These are phyloP conservation scores for Trachymyrmex septentrionalis DNA, from an alignment of 1,140 invertebrate genomes.

Conservation along the genomic window DNA sequence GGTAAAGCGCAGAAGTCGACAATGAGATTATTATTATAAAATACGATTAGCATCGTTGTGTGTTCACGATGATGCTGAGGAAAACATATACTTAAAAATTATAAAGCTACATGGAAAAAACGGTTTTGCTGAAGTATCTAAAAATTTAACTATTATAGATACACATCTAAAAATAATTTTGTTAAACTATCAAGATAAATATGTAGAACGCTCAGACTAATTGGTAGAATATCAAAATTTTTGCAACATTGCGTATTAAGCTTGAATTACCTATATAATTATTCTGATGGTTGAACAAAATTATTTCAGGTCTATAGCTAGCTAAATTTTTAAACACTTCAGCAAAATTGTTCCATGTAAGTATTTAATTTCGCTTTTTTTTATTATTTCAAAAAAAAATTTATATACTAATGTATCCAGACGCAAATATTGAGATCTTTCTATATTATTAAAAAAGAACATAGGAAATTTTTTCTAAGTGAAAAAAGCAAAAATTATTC, in stretches of 20 bases:
- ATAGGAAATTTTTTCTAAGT: not conserved
- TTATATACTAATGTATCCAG: not conserved
- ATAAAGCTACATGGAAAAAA: not conserved
- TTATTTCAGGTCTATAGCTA: too few species aligned
- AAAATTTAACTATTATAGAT: too few species aligned
- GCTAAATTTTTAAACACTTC: too few species aligned
- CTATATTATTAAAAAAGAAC: not conserved
- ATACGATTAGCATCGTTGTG: not conserved
- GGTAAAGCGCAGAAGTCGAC: not conserved
- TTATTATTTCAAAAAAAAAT: not conserved
- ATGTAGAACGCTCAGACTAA: too few species aligned
- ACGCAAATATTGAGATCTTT: not conserved
- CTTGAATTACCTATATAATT: too few species aligned
- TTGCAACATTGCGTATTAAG: too few species aligned
- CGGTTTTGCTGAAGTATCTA: too few species aligned
- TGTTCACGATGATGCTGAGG: not conserved
- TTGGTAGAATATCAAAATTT: too few species aligned
- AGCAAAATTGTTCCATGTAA: too few species aligned
- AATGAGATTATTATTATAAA: conserved; percentile 25
- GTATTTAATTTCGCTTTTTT: not conserved
- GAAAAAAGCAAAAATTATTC: not conserved
- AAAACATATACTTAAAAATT: not conserved
- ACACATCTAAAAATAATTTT: not conserved
- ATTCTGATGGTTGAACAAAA: too few species aligned
- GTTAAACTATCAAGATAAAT: too few species aligned